Evolutionary conservation across 2,888 invertebrate species (phyloP), one percentile per base, ranked within the genome.

Genomic region (Apamea epomidion): DNA sequence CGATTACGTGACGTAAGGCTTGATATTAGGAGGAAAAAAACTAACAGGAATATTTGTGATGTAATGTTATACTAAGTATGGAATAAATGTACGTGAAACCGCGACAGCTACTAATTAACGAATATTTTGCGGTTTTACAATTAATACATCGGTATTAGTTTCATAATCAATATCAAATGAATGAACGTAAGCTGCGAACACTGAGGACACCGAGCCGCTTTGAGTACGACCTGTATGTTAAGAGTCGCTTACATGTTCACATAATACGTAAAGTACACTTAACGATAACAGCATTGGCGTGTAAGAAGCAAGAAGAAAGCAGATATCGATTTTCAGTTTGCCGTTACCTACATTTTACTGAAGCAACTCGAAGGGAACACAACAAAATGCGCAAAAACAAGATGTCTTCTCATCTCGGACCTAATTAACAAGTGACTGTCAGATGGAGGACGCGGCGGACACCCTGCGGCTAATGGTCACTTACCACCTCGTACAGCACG

Each of bases 381-480:
- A 92, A 93, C 91, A 92, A 91, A 90, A 88, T 93, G 91, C 91
- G 93, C 90, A 91, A 91, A 93, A 92, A 90, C 92, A 93, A 93
- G 92, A 93, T 93, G 93, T 93, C 92, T 86, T 91, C 92, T 89
- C 79, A 82, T 81, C 75, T 70, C 70, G 77, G 81, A 81, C 74
- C 78, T 83, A 87, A 84, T 85, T 82, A 80, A 75, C 79, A 67
- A 72, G 45, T 60, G 74, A 51, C 45, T 32, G 32, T 76, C 64
- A 29, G 78, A 75, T 73, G 76, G 75, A 82, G 76, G 77, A 75
- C 74, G 62, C 73, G 74, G 82, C 76, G 76, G 69, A 74, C 82
- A 76, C 82, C 80, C 77, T 79, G 82, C 81, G 77, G 75, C 85
- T 82, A 86, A 85, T 86, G 85, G 87, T 88, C 88, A 92, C 92